A percentile compares a stretch with the other conserved stretches of the same genome.
phyloP scores from a whole-genome alignment of 2,888 invertebrate genomes.

The Zaprionus bogoriensis region DNA sequence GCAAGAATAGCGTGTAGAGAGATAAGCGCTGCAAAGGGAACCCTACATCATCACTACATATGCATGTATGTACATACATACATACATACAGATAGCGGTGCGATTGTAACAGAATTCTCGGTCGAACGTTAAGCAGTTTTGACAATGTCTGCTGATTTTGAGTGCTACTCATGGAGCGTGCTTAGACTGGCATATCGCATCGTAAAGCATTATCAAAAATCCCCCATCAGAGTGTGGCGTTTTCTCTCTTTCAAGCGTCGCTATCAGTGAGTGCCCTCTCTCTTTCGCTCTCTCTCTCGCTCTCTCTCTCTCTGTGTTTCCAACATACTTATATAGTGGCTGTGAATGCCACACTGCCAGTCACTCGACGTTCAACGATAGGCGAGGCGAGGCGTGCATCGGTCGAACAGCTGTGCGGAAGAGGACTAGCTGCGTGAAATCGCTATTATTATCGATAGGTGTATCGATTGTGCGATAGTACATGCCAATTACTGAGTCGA shows the following conservation, averaged over 20 bases:
- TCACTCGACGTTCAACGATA: slow-evolving; percentile 39
- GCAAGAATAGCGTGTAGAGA: no score
- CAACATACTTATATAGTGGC: slow-evolving; percentile 27
- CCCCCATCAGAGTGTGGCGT: slow-evolving; percentile 22
- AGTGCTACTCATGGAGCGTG: slow-evolving; percentile 17
- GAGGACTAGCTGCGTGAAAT: slow-evolving; percentile 7
- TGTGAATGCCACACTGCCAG: slow-evolving; percentile 22
- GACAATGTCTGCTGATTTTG: slow-evolving; percentile 15
- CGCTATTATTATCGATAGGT: slow-evolving; percentile 11
- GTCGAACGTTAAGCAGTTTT: slow-evolving; percentile 6
- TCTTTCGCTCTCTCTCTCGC: slow-evolving; percentile 24
- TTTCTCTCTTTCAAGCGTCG: slow-evolving; percentile 20
- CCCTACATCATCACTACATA: no score
- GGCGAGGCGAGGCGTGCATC: slow-evolving; percentile 17
- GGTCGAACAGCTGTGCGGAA: slow-evolving; percentile 24
- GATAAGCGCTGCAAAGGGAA: no score
- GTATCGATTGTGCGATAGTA: slow-evolving; percentile 41
- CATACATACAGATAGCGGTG: slow-evolving; percentile 7
- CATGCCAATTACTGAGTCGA: slow-evolving; percentile 13
- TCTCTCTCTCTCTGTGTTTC: slow-evolving; percentile 33
- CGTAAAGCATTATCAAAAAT: slow-evolving; percentile 50
- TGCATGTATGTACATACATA: background rate
- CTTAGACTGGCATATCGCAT: slow-evolving; percentile 18
- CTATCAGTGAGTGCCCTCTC: slow-evolving; percentile 43
- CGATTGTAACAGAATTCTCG: slow-evolving; percentile 12